phyloP scores from a whole-genome alignment of 2,797 vertebrate genomes.

The Acropternis orthonyx region DNA sequence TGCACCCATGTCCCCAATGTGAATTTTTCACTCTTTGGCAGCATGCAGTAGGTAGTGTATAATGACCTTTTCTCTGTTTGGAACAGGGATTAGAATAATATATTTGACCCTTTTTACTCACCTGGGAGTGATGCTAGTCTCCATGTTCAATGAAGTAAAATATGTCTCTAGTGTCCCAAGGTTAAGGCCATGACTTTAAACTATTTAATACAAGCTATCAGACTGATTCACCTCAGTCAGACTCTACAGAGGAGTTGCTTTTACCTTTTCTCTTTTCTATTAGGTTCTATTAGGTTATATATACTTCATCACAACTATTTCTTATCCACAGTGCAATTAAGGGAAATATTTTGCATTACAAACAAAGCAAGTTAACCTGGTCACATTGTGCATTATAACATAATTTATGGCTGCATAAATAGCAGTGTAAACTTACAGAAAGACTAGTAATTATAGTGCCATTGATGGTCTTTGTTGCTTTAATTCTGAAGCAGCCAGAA shows the following conservation, averaged over 20 bases:
- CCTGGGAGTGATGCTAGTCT: slow-evolving; percentile 79
- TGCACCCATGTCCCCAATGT: slow-evolving; percentile 76
- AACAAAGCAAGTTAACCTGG: slow-evolving; percentile 80
- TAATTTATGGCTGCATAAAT: slow-evolving; percentile 96
- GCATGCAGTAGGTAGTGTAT: slow-evolving; percentile 73
- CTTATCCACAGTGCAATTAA: slow-evolving; percentile 74
- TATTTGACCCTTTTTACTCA: slow-evolving; percentile 82
- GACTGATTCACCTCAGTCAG: slow-evolving; percentile 70
- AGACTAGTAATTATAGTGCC: slow-evolving; percentile 96
- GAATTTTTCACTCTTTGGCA: slow-evolving; percentile 80
- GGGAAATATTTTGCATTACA: slow-evolving; percentile 81
- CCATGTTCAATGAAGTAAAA: slow-evolving; percentile 81
- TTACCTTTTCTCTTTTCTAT: slow-evolving; percentile 14
- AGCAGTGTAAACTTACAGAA: slow-evolving; percentile 97
- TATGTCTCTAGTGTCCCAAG: slow-evolving; percentile 78
- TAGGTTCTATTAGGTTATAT: slow-evolving; percentile 61
- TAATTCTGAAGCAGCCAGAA: slow-evolving; percentile 95
- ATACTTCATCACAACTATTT: slow-evolving; percentile 76
- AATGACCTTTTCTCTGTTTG: slow-evolving; percentile 84
- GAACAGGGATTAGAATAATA: slow-evolving; percentile 85
- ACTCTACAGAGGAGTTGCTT: not conserved
- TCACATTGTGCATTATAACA: slow-evolving; percentile 83
- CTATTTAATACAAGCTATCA: slow-evolving; percentile 75
- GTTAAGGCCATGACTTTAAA: slow-evolving; percentile 81
- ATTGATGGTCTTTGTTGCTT: slow-evolving; percentile 96